These are phyloP conservation scores for Cheirogaleus medius DNA, from an alignment of 2,113 vertebrate species.

Conservation along the genomic window DNA sequence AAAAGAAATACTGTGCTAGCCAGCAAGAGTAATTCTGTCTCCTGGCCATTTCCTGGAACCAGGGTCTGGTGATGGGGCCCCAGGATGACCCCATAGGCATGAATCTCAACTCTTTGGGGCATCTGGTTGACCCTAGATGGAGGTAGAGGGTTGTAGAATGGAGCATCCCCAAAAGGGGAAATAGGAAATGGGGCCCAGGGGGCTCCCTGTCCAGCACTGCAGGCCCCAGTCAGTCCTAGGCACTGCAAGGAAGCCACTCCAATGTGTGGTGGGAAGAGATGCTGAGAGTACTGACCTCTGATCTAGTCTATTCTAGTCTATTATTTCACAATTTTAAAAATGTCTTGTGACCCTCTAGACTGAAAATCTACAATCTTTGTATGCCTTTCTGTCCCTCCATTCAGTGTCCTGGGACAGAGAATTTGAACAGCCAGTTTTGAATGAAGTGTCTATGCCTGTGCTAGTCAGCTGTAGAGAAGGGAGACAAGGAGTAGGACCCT, in stretches of 20 bases:
- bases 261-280: fast-evolving
- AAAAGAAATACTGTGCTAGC: neutral
- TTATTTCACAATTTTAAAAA: neutral
- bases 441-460: neutral
- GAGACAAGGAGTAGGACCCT: neutral
- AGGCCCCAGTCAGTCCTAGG: neutral
- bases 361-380: neutral
- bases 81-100: neutral
- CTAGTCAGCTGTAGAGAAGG: neutral
- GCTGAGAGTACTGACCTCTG: neutral
- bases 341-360: neutral
- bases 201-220: neutral
- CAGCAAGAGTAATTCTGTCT: neutral
- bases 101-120: neutral
- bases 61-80: fast-evolving
- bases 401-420: neutral
- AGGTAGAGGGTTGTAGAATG: neutral
- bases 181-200: neutral
- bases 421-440: neutral
- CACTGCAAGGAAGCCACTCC: neutral
- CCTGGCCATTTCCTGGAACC: neutral
- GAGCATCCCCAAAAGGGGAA: neutral
- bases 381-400: neutral
- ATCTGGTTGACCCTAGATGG: neutral
- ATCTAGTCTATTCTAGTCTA: neutral